phyloP scores from a whole-genome alignment of 2,113 vertebrate species.

The Mus spicilegus region DNA sequence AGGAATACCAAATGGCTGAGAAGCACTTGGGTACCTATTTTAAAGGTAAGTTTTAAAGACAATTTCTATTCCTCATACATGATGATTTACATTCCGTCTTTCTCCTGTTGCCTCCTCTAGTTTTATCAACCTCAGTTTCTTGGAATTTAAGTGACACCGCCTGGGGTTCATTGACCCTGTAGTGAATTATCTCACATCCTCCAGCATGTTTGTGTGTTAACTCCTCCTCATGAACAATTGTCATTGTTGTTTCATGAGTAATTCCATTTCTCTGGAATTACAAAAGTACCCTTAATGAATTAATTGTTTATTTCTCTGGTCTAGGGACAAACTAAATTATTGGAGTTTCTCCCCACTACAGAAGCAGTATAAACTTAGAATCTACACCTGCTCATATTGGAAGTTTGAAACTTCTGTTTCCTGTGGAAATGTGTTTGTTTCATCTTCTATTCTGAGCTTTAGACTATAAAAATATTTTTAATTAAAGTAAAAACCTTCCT shows the following conservation, averaged over 20 bases:
- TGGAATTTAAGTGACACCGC: background rate
- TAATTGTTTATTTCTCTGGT: background rate
- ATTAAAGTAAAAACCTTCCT: background rate
- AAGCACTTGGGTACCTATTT: background rate
- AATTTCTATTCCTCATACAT: background rate
- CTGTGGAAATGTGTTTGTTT: background rate
- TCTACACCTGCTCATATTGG: background rate
- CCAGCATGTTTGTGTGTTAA: background rate
- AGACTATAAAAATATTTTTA: background rate
- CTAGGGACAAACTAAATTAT: background rate
- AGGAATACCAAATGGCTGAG: too few relatives aligned
- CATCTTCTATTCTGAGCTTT: background rate
- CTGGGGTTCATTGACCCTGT: background rate
- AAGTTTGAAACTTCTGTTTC: background rate
- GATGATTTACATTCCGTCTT: background rate
- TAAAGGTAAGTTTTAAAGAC: background rate
- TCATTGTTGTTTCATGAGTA: background rate
- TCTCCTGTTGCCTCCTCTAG: background rate
- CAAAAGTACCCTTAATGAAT: background rate
- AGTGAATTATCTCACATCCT: background rate
- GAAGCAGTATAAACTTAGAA: background rate
- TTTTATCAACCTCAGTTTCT: background rate
- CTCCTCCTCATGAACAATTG: background rate
- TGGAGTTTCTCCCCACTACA: background rate
- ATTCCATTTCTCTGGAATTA: background rate